Conservation (phyloP, 1,140 invertebrate genomes). For the Planococcus citri region DNA sequence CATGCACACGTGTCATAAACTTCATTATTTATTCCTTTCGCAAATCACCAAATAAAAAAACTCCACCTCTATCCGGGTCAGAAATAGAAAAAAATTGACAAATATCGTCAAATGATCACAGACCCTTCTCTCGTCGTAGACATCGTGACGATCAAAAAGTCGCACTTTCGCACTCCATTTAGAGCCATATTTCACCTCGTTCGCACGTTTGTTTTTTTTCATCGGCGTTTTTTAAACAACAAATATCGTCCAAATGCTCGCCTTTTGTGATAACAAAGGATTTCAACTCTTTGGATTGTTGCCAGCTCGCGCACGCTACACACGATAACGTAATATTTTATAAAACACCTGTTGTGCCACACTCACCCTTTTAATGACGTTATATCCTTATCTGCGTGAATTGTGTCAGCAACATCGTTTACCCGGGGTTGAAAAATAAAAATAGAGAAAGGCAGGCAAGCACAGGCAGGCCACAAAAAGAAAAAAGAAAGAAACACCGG, state of each 20-base stretch:
- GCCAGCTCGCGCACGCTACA: not conserved
- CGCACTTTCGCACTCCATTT: not conserved
- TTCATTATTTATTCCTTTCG: no score
- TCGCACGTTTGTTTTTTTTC: not conserved
- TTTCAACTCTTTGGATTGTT: not conserved
- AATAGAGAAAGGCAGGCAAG: no score
- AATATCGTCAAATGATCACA: not conserved
- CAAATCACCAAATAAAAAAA: no score
- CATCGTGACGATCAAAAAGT: not conserved
- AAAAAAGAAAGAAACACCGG: not conserved
- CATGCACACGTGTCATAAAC: not conserved
- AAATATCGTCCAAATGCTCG: not conserved
- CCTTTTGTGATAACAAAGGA: not conserved
- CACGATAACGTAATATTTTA: constrained; percentile 3
- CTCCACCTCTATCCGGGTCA: no score
- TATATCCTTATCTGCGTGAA: constrained; percentile 6
- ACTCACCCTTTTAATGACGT: not conserved
- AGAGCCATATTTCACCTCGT: not conserved
- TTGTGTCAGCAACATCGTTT: not conserved
- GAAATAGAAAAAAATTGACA: not conserved
- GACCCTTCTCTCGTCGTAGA: not conserved
- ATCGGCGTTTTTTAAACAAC: no score
- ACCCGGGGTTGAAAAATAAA: not conserved
- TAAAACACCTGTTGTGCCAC: not conserved
- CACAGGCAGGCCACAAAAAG: no score